phyloP scores from a whole-genome alignment of 2,113 vertebrate genomes.

The Myiozetetes cayanensis region DNA sequence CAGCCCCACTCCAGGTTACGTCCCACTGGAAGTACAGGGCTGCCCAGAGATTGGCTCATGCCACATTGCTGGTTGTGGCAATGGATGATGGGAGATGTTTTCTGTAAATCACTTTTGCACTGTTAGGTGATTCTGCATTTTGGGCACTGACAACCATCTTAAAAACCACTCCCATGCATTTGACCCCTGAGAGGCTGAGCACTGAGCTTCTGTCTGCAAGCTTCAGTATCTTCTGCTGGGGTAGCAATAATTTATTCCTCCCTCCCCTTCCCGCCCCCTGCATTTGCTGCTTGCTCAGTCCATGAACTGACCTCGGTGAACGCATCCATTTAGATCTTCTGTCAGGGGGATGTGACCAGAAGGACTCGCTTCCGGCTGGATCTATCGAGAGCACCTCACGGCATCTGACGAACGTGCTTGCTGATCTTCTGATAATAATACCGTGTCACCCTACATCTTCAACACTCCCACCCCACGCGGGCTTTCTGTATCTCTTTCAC shows the following conservation, averaged over 20 bases:
- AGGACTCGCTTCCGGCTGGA: not conserved
- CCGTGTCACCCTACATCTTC: not conserved
- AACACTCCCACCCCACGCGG: not conserved
- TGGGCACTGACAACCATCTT: not conserved
- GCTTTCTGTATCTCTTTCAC: not conserved
- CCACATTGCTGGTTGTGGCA: not conserved
- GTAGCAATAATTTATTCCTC: not conserved
- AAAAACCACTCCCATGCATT: not conserved
- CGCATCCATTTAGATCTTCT: not conserved
- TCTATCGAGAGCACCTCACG: not conserved
- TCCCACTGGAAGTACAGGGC: not conserved
- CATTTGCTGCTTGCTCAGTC: not conserved
- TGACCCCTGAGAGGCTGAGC: not conserved
- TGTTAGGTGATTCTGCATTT: not conserved
- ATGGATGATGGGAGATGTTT: not conserved
- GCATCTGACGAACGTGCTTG: rapidly evolving
- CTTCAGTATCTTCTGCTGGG: not conserved
- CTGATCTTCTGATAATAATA: not conserved
- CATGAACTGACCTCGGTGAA: not conserved
- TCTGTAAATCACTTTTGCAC: not conserved
- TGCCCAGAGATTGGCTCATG: not conserved
- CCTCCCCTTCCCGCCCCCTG: rapidly evolving
- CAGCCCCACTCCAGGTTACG: not conserved
- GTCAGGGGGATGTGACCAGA: not conserved
- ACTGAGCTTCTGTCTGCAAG: not conserved